Conservation (phyloP, 2,888 invertebrate genomes). For the Beris morrisii region DNA sequence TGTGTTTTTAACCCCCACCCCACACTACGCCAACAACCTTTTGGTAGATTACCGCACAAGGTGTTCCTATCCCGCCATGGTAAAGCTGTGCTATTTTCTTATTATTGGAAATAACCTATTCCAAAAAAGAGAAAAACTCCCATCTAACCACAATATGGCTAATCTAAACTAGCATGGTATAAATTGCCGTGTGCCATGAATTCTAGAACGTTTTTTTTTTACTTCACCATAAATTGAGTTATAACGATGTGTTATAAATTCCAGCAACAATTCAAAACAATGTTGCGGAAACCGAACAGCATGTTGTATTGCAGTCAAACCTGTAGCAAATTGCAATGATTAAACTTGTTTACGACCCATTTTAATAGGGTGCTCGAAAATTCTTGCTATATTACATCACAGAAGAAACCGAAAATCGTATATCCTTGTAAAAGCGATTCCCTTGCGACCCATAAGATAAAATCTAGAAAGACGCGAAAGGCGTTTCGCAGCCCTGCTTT, state of each 20-base stretch:
- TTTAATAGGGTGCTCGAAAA: conserved; percentile 22
- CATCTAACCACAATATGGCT: too few relatives aligned
- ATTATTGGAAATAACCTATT: too few relatives aligned
- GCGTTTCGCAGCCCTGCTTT: too few relatives aligned
- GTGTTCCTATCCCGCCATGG: too few relatives aligned
- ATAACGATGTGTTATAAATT: conserved; percentile 25
- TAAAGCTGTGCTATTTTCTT: too few relatives aligned
- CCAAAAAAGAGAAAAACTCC: too few relatives aligned
- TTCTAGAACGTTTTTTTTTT: not conserved
- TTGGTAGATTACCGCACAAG: too few relatives aligned
- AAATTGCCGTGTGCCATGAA: not conserved
- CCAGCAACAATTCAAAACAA: conserved; percentile 24
- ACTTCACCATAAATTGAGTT: conserved; percentile 1
- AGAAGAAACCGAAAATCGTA: conserved; percentile 18
- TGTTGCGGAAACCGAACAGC: conserved; percentile 28
- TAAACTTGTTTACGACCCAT: conserved; percentile 24
- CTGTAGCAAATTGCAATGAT: conserved; percentile 30
- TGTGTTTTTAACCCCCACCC: too few relatives aligned
- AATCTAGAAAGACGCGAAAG: conserved; percentile 9
- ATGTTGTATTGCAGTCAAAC: conserved; percentile 12
- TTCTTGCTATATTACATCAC: conserved; percentile 7
- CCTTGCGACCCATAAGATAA: conserved; percentile 19
- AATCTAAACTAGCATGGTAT: not conserved
- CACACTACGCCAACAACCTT: too few relatives aligned
- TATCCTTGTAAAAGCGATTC: conserved; percentile 18